Conservation (phyloP, 2,888 invertebrate genomes). For the Stenotaenia linearis region DNA sequence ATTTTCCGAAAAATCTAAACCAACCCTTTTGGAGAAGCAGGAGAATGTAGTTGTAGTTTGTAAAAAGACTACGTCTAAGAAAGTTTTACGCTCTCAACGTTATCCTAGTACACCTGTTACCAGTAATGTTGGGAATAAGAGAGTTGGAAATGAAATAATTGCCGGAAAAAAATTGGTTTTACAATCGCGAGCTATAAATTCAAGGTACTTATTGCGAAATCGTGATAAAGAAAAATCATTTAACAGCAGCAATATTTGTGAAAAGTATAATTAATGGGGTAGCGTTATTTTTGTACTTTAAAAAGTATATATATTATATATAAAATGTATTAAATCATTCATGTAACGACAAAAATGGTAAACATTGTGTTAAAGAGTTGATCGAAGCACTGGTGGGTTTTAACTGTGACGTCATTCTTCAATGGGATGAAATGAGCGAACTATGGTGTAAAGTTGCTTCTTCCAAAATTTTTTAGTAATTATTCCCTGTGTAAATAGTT, state of each 20-base stretch:
- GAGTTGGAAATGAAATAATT: neutral
- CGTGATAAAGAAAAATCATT: neutral
- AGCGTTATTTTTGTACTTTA: neutral
- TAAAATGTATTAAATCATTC: neutral
- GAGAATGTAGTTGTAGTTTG: neutral
- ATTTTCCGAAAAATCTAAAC: neutral
- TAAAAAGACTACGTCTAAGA: neutral
- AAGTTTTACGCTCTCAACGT: neutral
- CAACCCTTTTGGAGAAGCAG: neutral
- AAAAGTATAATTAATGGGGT: neutral
- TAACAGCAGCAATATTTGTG: neutral
- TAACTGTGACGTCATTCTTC: neutral
- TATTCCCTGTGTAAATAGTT: neutral
- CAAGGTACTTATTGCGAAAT: neutral
- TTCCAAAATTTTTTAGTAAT: neutral
- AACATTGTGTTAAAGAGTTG: neutral
- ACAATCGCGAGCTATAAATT: neutral
- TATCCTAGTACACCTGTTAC: neutral
- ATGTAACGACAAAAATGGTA: neutral
- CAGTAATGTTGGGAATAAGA: neutral
- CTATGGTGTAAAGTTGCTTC: neutral
- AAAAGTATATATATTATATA: too few relatives aligned
- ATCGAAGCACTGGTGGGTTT: neutral
- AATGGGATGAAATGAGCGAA: neutral
- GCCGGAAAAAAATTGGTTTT: neutral